A percentile compares a stretch with the other conserved stretches of the same genome.
Evolutionary conservation across 2,888 invertebrate genomes (phyloP).

Genomic region (Euproctis similis): DNA sequence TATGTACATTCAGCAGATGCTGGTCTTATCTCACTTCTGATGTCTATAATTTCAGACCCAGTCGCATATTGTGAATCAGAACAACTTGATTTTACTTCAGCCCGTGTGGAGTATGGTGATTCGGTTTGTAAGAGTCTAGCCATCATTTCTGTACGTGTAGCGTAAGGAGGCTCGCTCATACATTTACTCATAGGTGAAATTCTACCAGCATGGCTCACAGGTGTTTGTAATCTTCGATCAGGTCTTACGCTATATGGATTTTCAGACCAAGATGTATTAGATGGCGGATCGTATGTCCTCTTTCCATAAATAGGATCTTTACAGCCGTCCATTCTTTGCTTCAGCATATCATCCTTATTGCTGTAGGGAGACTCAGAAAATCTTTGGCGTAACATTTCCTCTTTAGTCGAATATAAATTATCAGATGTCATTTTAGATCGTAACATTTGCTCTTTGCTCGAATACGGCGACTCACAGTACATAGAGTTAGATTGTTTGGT

Average conservation of each 20-base stretch:
- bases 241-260: constrained; percentile 56
- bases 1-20: constrained; percentile 69
- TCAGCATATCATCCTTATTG: constrained; percentile 66
- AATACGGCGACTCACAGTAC: constrained; percentile 62
- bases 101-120: constrained; percentile 53
- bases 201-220: constrained; percentile 53
- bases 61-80: constrained; percentile 54
- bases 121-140: constrained; percentile 53
- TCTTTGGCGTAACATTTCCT: constrained; percentile 69
- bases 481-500: constrained; percentile 48
- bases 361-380: constrained; percentile 70
- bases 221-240: constrained; percentile 61
- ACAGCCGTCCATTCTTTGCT: constrained; percentile 56
- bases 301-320: constrained; percentile 62
- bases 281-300: constrained; percentile 65
- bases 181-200: constrained; percentile 63
- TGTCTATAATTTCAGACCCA: constrained; percentile 46
- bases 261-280: constrained; percentile 59
- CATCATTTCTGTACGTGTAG: constrained; percentile 64
- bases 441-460: constrained; percentile 64
- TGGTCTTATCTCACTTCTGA: constrained; percentile 47
- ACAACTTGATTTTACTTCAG: constrained; percentile 63
- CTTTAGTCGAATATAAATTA: constrained; percentile 66
- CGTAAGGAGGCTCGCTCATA: constrained; percentile 69
- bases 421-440: constrained; percentile 55